Evolutionary conservation across 35 echinoderm and acorn worm genomes (phyloP), one percentile per base, ranked within the genome.

Genomic region (Diadema setosum): DNA sequence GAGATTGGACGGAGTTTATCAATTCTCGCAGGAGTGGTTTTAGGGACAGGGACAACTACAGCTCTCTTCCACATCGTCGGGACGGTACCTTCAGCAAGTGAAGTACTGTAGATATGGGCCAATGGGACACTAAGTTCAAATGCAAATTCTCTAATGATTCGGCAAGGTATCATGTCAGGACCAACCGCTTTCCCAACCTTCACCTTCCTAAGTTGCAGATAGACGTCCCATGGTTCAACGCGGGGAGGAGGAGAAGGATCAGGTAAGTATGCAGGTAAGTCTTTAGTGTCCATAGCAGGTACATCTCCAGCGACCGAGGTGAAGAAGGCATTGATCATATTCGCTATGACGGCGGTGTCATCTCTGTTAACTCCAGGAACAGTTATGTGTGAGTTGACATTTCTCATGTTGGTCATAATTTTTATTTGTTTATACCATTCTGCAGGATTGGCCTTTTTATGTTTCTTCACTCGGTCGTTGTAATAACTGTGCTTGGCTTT

Each of bases 1-100:
- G 91, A 93, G 34, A 92, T 74, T 23, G 83, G 90, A 56, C 90
- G 65, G 25, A 91, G 49, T 84, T 91, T 91, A 33, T 91, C 83
- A 36, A 45, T 73, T 12, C 33, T 80, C 16, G 90, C 65, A 39
- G 83, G 90, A 50, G 86, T 76, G 1, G 64, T 33, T 61, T 91
- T 91, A 27, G 90, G 90, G 34, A 91, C 67, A 21, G 90, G 90
- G 29, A 91, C 70, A 24, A 91, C 83, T 11, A 91, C 82, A 86
- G 90, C 90, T 45, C 48, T 86, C 61, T 91, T 91, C 83, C 83
- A 91, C 67, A 84, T 1, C 11, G 50, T 81, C 14, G 75, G 87
- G 42, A 89, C 87, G 15, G 36, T 35, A 56, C 87, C 87, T 37
- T 89, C 75, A 49, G 24, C 30, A 35, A 82, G 74, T 8, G 87